Base-by-base conservation (phyloP, 2,797 vertebrate species). In the Etheostoma perlongum region DNA sequence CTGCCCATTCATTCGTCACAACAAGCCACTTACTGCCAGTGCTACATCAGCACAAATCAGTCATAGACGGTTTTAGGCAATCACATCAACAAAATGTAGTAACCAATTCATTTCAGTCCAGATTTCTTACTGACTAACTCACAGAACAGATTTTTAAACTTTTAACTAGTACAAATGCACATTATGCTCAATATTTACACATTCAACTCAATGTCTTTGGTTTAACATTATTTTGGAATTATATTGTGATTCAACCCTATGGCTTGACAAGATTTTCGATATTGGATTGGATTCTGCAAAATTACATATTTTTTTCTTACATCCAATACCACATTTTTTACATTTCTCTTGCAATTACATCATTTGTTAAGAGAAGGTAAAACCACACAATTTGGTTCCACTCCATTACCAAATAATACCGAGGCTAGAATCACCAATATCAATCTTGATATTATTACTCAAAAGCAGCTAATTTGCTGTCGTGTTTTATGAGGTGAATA, bases 41-140 rank as follows among this genome's bases (percentile, higher is more conserved):
- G 33, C 49, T 33, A 58, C 71, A 84, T 79, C 66, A 71, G 62
- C 54, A 72, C 49, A 55, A 69, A 71, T 75, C 53, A 67, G 51
- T 68, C 51, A 47, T 44, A 48, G n/a, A 47, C 1, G 11, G 19
- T 58, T 66, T 33, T 4, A 69, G 55, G 11, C 44, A 27, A 67
- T 70, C 55, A 3, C n/a, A n/a, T 61, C 63, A 2, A 33, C 36
- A 18, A 21, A 25, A 46, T n/a, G 6, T 12, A 27, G 25, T 55
- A 60, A 61, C 10, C 51, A 9, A 9, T 52, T 46, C 4, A 42
- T 23, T 18, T 42, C 23, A 49, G 16, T 11, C 21, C 18, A 58
- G 52, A 19, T 67, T 59, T 36, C n/a, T 19, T 15, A 21, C 13
- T 14, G 0, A n/a, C 5, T 2, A 9, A 68, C 23, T 33, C 0